Base-by-base conservation (phyloP, 2,797 vertebrate genomes). In the Gymnothorax reevesii region DNA sequence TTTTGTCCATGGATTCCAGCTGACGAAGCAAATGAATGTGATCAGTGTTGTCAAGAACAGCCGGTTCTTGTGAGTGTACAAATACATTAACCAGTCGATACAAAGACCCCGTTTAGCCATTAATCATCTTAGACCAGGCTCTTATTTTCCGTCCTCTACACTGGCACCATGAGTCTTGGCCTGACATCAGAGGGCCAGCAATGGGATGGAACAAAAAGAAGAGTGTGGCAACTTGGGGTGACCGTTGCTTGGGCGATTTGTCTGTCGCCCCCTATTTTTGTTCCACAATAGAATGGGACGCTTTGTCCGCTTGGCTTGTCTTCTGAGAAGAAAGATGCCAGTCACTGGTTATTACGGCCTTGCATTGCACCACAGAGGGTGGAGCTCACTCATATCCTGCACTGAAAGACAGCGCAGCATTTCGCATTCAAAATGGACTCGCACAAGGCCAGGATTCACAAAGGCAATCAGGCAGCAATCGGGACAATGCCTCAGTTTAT, bases 291-390 rank as follows among this genome's bases (percentile, higher is more conserved):
- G 52, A 86, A 86, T 75, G 62, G 83, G 59, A 54, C 15, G 82
- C 86, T 86, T 86, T 86, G 86, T 86, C 79, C 42, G 62, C 80
- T 52, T 60, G 83, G 66, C 62, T 33, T 49, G 54, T 86, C 80
- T 66, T 42, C 52, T 57, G 62, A 71, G 62, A 69, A 82, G 86
- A 83, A 73, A 27, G 64, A 83, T 33, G 64, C 79, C 86, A 83
- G 86, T 86, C 86, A 83, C 79, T 83, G 86, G 64, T 59, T 83
- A 52, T 86, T 64, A 86, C 80, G 54, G 52, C 62, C 20, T 6
- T 82, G 85, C 25, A 7, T 7, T 20, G 62, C 49, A 52, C 8
- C 60, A 62, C n/a, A 25, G 79, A 42, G 64, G 79, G 80, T 1
- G 85, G 80, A 64, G 64, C n/a, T 25, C 4, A 4, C 64, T n/a